phyloP scores from a whole-genome alignment of 2,888 invertebrate species.

The Acronicta aceris region DNA sequence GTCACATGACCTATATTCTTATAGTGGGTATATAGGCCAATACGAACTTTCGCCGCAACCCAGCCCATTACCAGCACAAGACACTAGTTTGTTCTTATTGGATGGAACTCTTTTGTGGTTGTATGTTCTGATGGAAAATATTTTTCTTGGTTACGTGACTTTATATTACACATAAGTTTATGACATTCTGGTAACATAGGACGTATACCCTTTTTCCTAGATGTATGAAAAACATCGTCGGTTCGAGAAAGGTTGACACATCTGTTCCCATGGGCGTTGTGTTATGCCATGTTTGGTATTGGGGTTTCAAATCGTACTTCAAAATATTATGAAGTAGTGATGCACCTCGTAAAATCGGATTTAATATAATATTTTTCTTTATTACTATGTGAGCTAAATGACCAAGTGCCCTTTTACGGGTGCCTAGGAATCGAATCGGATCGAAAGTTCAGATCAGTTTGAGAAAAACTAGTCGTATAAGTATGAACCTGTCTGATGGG shows the following conservation, averaged over 20 bases:
- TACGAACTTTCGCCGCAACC: conserved; percentile 46
- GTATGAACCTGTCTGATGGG: no score
- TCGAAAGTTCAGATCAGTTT: no score
- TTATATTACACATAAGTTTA: no score
- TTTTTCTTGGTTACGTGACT: conserved; percentile 9
- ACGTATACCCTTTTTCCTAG: neutral
- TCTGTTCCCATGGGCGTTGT: conserved; percentile 21
- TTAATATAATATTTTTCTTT: no score
- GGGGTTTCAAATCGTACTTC: conserved; percentile 8
- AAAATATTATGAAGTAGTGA: conserved; percentile 1
- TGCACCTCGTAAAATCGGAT: neutral
- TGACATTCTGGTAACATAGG: neutral
- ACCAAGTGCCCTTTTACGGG: no score
- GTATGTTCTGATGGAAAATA: conserved; percentile 2
- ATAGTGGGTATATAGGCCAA: conserved; percentile 45
- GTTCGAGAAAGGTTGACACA: conserved; percentile 11
- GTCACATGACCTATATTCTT: conserved; percentile 61
- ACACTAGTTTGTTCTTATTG: conserved; percentile 37
- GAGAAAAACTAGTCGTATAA: no score
- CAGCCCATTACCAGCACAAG: conserved; percentile 31
- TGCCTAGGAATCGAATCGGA: no score
- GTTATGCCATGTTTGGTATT: neutral
- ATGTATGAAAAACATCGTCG: neutral
- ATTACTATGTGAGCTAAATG: no score
- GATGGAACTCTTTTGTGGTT: conserved; percentile 25